These are phyloP conservation scores for Heterodera schachtii DNA, from an alignment of 1,140 invertebrate genomes.

Conservation along the genomic window DNA sequence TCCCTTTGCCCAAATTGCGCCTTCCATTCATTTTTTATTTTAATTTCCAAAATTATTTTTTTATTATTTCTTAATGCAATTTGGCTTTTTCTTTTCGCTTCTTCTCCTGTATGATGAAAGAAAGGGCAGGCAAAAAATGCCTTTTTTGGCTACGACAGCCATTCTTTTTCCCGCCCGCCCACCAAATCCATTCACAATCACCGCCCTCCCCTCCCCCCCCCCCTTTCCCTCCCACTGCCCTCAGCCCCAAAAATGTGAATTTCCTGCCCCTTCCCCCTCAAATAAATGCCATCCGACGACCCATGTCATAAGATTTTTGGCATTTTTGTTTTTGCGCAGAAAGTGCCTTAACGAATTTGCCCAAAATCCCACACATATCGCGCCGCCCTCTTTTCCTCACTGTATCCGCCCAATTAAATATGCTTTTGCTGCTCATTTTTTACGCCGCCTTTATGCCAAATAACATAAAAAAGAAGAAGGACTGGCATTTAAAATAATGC, in stretches of 20 bases:
- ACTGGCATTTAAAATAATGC: too few relatives aligned
- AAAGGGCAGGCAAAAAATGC: background rate
- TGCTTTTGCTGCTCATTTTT: too few relatives aligned
- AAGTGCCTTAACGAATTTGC: background rate
- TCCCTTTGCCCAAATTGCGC: too few relatives aligned
- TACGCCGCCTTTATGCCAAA: too few relatives aligned
- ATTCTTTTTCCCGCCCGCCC: too few relatives aligned
- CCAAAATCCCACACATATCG: conserved; percentile 1
- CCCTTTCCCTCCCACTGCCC: background rate
- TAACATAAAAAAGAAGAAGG: too few relatives aligned
- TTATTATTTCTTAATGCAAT: background rate
- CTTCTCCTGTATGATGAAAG: background rate
- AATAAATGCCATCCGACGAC: background rate
- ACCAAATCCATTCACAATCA: too few relatives aligned
- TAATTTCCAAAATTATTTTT: background rate
- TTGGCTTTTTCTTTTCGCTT: background rate
- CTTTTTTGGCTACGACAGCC: background rate
- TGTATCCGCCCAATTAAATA: background rate
- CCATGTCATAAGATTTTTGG: background rate
- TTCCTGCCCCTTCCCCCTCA: too few relatives aligned
- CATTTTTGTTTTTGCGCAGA: background rate
- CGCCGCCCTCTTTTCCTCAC: background rate
- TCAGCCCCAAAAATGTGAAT: background rate
- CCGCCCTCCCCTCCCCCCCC: too few relatives aligned
- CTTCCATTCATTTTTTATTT: too few relatives aligned